A percentile compares a stretch with the other conserved stretches of the same genome.
Conservation (phyloP, 2,888 invertebrate genomes). For the Mesoligia furuncula region DNA sequence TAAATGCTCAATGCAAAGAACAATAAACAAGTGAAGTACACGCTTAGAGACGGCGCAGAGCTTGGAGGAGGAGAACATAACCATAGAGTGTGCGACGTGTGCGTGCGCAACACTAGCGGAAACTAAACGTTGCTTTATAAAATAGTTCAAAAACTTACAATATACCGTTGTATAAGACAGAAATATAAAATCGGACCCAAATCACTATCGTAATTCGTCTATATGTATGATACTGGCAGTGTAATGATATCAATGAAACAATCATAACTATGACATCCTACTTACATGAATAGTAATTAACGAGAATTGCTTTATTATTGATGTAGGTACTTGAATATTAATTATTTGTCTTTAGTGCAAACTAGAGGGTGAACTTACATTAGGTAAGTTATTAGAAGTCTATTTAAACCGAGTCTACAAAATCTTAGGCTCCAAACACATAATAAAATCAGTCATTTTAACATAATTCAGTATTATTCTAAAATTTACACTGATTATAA, state of each 20-base stretch:
- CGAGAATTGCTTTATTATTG: conserved; percentile 88
- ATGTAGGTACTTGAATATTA: conserved; percentile 82
- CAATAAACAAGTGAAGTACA: conserved; percentile 59
- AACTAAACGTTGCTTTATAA: conserved; percentile 78
- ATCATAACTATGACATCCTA: conserved; percentile 84
- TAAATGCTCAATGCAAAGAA: conserved; percentile 52
- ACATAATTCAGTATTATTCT: conserved; percentile 89
- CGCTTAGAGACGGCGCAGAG: conserved; percentile 80
- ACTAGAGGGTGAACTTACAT: conserved; percentile 88
- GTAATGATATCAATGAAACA: conserved; percentile 84
- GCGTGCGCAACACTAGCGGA: conserved; percentile 64
- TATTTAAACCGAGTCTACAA: conserved; percentile 88
- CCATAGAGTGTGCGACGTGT: conserved; percentile 62
- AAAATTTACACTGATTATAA: conserved; percentile 89
- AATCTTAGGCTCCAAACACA: conserved; percentile 90
- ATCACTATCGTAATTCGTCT: conserved; percentile 86
- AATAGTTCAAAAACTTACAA: conserved; percentile 88
- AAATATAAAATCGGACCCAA: conserved; percentile 90
- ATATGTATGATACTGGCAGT: conserved; percentile 89
- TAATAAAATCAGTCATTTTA: conserved; percentile 91
- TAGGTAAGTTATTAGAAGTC: conserved; percentile 83
- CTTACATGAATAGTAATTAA: conserved; percentile 89
- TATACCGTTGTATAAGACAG: conserved; percentile 87
- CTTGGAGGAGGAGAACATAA: conserved; percentile 69
- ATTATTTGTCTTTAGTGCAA: conserved; percentile 86